Evolutionary conservation across 2,888 invertebrate genomes (phyloP).

Genomic region (Leptura quadrifasciata): DNA sequence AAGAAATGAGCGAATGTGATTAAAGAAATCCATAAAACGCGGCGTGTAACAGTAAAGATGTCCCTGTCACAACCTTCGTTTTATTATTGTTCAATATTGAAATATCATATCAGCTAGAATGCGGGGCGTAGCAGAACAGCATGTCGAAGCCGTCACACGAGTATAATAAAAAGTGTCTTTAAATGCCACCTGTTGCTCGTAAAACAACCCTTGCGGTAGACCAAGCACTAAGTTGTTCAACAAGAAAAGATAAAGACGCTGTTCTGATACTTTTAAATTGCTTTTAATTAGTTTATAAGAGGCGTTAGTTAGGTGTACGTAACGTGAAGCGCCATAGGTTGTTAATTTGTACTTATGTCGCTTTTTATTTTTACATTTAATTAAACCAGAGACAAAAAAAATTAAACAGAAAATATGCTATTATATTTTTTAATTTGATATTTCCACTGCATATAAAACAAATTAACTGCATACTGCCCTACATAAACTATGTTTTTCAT

Average conservation of each 20-base stretch:
- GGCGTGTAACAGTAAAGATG: slow-evolving; percentile 32
- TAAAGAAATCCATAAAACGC: slow-evolving; percentile 29
- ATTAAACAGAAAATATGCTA: no score
- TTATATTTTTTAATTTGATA: no score
- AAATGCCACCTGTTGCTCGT: slow-evolving; percentile 42
- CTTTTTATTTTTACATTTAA: not conserved
- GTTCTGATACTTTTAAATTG: slow-evolving; percentile 29
- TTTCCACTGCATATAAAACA: no score
- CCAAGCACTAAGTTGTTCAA: slow-evolving; percentile 26
- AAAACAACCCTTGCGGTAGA: slow-evolving; percentile 38
- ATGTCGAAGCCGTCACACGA: slow-evolving; percentile 35
- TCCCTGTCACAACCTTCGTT: slow-evolving; percentile 30
- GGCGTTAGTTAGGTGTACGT: slow-evolving; percentile 15
- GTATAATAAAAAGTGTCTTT: slow-evolving; percentile 40
- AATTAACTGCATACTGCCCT: no score
- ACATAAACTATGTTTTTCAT: no score
- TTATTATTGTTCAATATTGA: slow-evolving; percentile 39
- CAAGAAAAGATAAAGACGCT: slow-evolving; percentile 34
- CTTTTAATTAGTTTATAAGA: slow-evolving; percentile 26
- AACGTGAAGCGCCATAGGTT: not conserved
- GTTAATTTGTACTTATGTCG: not conserved
- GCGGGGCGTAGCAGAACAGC: slow-evolving; percentile 6
- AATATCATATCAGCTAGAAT: slow-evolving; percentile 31
- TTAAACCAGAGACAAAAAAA: no score
- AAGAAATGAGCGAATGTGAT: slow-evolving; percentile 20